Conservation (phyloP, 2,888 invertebrate genomes). For the Isotomurus palustris region DNA sequence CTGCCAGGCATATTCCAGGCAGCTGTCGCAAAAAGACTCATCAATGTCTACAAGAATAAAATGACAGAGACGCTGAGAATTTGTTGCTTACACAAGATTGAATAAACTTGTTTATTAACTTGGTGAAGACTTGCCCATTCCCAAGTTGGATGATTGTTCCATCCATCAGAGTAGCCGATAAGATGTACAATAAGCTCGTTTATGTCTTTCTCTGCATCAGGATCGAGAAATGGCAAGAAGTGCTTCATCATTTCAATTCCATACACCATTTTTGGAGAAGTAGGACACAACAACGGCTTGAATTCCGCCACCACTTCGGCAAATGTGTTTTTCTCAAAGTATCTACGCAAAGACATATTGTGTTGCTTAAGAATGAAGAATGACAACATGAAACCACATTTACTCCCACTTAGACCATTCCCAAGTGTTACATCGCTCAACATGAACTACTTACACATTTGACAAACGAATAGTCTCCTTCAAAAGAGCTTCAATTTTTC, state of each 20-base stretch:
- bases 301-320: conserved; percentile 80
- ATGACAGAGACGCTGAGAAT: conserved; percentile 11
- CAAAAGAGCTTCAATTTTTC: conserved; percentile 41
- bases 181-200: conserved; percentile 76
- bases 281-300: conserved; percentile 72
- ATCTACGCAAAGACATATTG: conserved; percentile 52
- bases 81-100: too few relatives aligned
- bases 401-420: not conserved
- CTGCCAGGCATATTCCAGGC: conserved; percentile 72
- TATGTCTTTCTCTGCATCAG: conserved; percentile 48
- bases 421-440: not conserved
- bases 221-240: conserved; percentile 71
- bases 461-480: conserved; percentile 41
- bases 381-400: conserved; percentile 7
- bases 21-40: conserved; percentile 68
- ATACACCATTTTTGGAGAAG: conserved; percentile 54
- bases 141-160: conserved; percentile 67
- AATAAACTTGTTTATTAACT: conserved; percentile 1
- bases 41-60: conserved; percentile 58
- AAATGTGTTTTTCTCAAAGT: conserved; percentile 68
- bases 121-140: conserved; percentile 55
- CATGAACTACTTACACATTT: conserved; percentile 31
- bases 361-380: too few relatives aligned
- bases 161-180: conserved; percentile 71
- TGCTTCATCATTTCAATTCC: conserved; percentile 62